Base-by-base conservation (phyloP, 2,113 vertebrate species). In the Ondatra zibethicus region DNA sequence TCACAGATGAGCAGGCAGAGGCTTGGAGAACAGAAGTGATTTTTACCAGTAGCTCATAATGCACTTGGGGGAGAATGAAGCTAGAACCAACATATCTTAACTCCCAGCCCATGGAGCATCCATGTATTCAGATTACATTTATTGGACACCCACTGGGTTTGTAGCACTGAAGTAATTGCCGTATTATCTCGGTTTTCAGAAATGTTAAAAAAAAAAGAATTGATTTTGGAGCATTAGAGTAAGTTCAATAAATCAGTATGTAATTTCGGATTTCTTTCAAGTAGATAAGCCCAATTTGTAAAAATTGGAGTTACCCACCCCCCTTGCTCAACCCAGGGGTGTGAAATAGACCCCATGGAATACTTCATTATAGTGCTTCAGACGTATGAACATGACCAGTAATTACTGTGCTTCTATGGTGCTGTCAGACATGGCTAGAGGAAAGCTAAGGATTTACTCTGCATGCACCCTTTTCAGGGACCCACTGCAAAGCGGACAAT, bases 261-360 rank as follows among this genome's bases (percentile, higher is more conserved):
- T 73, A 39, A 76, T 90, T 96, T 88, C 55, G 31, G n/a, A 31
- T 47, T 86, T 89, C 93, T 96, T 55, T 84, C 70, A 75, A 91
- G 86, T 73, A 72, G 42, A 47, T 21, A 31, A 36, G n/a, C 25
- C 61, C 82, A 63, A 72, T 31, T 55, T 50, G 87, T 36, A 61
- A 91, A 77, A 50, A 92, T 45, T 85, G 31, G 50, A 58, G 33
- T 36, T 65, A 58, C 8, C 45, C n/a, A 70, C 29, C 16, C 90
- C 66, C 45, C 14, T 52, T 47, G 63, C 89, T 78, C 72, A 39
- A 33, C 39, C 45, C 76, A 85, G 78, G 96, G 78, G 80, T 82
- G 80, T 3, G 42, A 90, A 95, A 47, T 47, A 66, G 55, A 33
- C 78, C 70, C 42, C 63, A 8, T n/a, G 65, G 70, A 55, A 45